Evolutionary conservation across 2,888 invertebrate genomes (phyloP), one percentile per base, ranked within the genome.

Genomic region (Proisotoma minuta): DNA sequence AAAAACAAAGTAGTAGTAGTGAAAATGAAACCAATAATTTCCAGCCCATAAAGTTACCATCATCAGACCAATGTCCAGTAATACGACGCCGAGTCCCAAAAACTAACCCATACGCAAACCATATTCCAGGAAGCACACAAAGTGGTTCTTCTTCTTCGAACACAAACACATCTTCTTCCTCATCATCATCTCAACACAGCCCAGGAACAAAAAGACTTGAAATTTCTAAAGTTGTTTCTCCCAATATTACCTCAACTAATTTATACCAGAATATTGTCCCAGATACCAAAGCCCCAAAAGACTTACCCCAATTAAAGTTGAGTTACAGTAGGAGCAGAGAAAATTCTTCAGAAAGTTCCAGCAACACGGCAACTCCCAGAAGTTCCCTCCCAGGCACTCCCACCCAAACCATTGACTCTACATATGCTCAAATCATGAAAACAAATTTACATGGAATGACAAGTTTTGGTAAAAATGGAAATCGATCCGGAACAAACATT

Each of bases 281-380:
- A 3, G 15, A 40, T 8, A 28, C 3, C 5, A 28, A 20, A 54
- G 20, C 10, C 18, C 20, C 34, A 2, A 40, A 43, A 18, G 56
- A 56, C 23, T 24, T 56, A 26, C 56, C 56, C 2, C 47, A 24
- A 8, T 24, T 56, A 26, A 56, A 43, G 26, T 1, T 56, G 49
- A 47, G 52, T 57, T 24, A 47, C 27, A 4, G n/a, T 26, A 40
- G 56, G 18, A 56, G 56, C 27, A 56, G 56, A 43, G 68, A 72
- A 2, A 73, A 72, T 50, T 71, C 72, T 15, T 73, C 73, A 1
- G 72, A 70, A 20, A 72, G 72, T 60, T 73, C 73, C 1, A 72
- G 71, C 28, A 71, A 68, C 50, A 65, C 70, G 1, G 70, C 65
- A 8, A 73, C 73, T 12, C 73, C 73, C 2, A 54, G 68, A 43